These are phyloP conservation scores for Mellivora capensis DNA, from an alignment of 2,113 vertebrate species.

Conservation along the genomic window DNA sequence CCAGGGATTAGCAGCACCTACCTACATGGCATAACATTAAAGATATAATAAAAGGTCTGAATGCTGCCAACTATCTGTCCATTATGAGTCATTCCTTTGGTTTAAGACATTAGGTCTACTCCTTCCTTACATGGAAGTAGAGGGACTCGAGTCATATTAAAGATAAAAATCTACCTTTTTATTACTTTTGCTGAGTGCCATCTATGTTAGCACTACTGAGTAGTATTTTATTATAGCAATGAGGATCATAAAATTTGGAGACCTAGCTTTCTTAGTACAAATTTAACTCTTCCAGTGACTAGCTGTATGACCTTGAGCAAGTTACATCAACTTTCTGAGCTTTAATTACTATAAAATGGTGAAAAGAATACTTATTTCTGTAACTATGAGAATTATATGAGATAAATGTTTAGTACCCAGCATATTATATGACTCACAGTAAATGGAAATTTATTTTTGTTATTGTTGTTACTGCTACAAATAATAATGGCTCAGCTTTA, in stretches of 20 bases:
- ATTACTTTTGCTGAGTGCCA: background rate
- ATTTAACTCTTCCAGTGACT: background rate
- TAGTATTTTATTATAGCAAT: background rate
- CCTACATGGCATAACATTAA: too few relatives aligned
- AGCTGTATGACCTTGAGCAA: background rate
- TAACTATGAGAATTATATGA: background rate
- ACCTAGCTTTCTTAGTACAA: background rate
- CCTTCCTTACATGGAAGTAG: background rate
- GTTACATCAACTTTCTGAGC: background rate
- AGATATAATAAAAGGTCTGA: background rate
- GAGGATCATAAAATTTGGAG: background rate
- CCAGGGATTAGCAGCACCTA: background rate
- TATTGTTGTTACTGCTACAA: background rate
- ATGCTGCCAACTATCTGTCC: background rate
- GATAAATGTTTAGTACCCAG: background rate
- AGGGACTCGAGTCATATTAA: background rate
- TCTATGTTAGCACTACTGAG: background rate
- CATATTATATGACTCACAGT: background rate
- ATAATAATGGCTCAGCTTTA: conserved; percentile 1
- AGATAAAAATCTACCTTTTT: background rate
- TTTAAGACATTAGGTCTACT: background rate
- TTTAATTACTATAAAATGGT: background rate
- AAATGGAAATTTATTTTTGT: background rate
- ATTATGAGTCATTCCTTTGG: background rate
- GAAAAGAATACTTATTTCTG: background rate